These are phyloP conservation scores for Chrysopa pallens DNA, from an alignment of 1,140 invertebrate genomes.

Conservation along the genomic window DNA sequence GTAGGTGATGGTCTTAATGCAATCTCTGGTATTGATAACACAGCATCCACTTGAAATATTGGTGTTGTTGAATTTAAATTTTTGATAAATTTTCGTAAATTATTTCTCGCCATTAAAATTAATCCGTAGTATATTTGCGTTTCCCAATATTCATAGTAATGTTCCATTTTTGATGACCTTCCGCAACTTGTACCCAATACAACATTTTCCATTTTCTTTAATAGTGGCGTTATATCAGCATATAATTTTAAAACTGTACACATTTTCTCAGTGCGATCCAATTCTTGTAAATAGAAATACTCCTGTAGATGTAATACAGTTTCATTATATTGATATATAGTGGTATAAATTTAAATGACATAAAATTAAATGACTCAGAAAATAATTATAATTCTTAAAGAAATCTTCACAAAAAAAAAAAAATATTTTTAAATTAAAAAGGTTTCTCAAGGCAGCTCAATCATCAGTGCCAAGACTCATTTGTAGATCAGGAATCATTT, in stretches of 20 bases:
- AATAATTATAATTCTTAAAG: too few relatives aligned
- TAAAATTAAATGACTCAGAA: too few relatives aligned
- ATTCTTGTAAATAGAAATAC: slow-evolving; percentile 44
- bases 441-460: too few relatives aligned
- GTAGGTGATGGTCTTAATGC: slow-evolving; percentile 47
- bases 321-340: neutral
- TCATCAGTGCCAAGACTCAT: too few relatives aligned
- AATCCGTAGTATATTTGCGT: slow-evolving; percentile 41
- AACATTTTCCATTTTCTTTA: slow-evolving; percentile 66
- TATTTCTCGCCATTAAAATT: slow-evolving; percentile 42
- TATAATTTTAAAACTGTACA: slow-evolving; percentile 48
- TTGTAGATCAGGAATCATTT: too few relatives aligned
- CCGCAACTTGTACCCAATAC: slow-evolving; percentile 46
- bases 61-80: slow-evolving; percentile 35
- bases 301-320: slow-evolving; percentile 2
- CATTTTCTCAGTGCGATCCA: slow-evolving; percentile 47
- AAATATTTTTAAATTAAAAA: too few relatives aligned
- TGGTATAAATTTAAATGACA: too few relatives aligned
- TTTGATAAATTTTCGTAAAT: slow-evolving; percentile 50
- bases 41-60: slow-evolving; percentile 60
- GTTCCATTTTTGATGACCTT: slow-evolving; percentile 38
- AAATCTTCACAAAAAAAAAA: too few relatives aligned
- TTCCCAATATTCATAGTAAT: slow-evolving; percentile 53
- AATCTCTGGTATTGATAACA: slow-evolving; percentile 53
- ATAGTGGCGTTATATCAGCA: slow-evolving; percentile 48